These are phyloP conservation scores for Drosophila tropicalis DNA, from an alignment of 1,140 invertebrate species.

Conservation along the genomic window DNA sequence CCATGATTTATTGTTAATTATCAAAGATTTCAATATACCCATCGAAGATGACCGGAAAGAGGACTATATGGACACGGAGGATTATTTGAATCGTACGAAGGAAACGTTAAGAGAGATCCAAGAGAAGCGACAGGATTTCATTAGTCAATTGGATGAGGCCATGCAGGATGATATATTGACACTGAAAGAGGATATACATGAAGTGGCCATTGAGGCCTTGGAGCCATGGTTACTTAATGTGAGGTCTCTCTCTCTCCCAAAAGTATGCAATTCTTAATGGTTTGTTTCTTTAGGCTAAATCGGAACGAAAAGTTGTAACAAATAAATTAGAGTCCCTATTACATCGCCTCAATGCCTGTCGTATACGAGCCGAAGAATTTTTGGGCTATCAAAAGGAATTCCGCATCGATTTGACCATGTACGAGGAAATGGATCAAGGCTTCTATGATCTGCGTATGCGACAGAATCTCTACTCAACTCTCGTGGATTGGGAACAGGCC, in stretches of 20 bases:
- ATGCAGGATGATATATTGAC: constrained; percentile 84
- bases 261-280: not conserved
- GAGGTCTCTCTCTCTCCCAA: constrained; percentile 10
- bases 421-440: constrained; percentile 91
- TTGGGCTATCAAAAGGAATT: constrained; percentile 89
- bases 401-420: constrained; percentile 90
- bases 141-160: constrained; percentile 84
- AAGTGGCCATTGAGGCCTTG: constrained; percentile 83
- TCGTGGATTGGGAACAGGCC: constrained; percentile 87
- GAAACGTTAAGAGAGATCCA: constrained; percentile 82
- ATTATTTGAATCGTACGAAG: constrained; percentile 84
- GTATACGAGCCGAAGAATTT: constrained; percentile 87
- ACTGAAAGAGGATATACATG: constrained; percentile 84
- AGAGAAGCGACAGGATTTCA: constrained; percentile 84
- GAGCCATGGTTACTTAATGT: constrained; percentile 66
- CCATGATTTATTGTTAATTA: constrained; percentile 89
- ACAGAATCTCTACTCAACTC: constrained; percentile 90
- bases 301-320: constrained; percentile 87
- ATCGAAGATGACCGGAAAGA: constrained; percentile 86
- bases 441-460: constrained; percentile 90
- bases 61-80: constrained; percentile 85
- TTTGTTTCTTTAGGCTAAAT: constrained; percentile 57
- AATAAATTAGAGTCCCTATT: constrained; percentile 86
- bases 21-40: constrained; percentile 88
- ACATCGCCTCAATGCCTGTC: constrained; percentile 86